Evolutionary conservation across 2,113 vertebrate genomes (phyloP).

Genomic region (Octodon degus): DNA sequence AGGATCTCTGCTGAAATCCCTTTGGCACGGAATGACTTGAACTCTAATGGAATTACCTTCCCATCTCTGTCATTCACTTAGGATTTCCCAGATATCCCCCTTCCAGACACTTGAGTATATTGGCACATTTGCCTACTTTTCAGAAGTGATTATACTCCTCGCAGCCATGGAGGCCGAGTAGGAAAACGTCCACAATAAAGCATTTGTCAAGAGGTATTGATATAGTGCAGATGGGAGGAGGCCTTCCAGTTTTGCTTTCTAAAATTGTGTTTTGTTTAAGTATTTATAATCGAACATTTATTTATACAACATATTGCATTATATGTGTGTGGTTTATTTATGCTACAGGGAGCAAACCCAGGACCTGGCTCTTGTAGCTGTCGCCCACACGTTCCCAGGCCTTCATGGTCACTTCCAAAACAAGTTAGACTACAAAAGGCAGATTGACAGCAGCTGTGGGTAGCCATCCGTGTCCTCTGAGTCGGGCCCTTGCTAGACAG

Average conservation of each 20-base stretch:
- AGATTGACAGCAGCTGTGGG: background rate
- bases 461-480: background rate
- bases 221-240: background rate
- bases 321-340: background rate
- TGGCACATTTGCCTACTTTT: background rate
- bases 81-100: constrained; percentile 22
- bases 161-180: background rate
- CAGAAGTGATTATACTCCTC: background rate
- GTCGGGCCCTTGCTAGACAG: background rate
- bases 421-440: background rate
- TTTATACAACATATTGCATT: background rate
- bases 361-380: fast-evolving
- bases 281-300: background rate
- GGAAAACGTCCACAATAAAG: background rate
- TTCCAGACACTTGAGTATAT: background rate
- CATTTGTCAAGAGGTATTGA: background rate
- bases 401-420: background rate
- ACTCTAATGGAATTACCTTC: background rate
- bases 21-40: background rate
- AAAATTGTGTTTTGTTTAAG: background rate
- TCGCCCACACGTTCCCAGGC: too few relatives aligned
- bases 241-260: background rate
- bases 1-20: background rate
- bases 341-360: too few relatives aligned
- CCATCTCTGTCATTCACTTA: background rate